Evolutionary conservation across 2,797 vertebrate genomes (phyloP).

Genomic region (Brachyalestes nurse): DNA sequence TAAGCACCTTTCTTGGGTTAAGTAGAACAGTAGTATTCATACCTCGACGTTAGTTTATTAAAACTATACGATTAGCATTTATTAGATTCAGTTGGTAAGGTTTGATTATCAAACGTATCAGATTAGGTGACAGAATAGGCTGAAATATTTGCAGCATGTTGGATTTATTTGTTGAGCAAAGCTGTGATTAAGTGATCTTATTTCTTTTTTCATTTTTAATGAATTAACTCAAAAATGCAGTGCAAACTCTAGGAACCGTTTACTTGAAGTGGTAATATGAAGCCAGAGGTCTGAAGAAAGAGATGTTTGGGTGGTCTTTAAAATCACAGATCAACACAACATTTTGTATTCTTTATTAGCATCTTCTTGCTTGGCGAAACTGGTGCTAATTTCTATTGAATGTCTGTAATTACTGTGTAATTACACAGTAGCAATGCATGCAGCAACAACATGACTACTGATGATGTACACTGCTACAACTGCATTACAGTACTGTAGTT

Average conservation of each 20-base stretch:
- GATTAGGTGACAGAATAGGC: not conserved
- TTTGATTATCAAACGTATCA: not conserved
- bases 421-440: no score
- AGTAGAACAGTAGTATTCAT: not conserved
- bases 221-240: no score
- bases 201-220: not conserved
- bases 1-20: not conserved
- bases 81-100: not conserved
- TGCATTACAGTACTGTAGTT: no score
- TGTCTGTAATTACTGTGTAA: no score
- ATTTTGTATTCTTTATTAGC: no score
- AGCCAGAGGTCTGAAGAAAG: not conserved
- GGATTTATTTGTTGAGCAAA: not conserved
- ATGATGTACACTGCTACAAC: no score
- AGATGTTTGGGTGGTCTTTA: no score
- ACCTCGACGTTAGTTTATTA: not conserved
- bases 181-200: not conserved
- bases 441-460: no score
- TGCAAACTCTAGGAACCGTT: not conserved
- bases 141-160: not conserved
- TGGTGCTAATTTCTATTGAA: no score
- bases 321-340: no score
- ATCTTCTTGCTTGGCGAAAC: no score
- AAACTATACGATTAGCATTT: slow-evolving; percentile 9
- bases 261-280: not conserved